Base-by-base conservation (phyloP, 1,140 invertebrate species). In the Pseudomyrmex pallidus region DNA sequence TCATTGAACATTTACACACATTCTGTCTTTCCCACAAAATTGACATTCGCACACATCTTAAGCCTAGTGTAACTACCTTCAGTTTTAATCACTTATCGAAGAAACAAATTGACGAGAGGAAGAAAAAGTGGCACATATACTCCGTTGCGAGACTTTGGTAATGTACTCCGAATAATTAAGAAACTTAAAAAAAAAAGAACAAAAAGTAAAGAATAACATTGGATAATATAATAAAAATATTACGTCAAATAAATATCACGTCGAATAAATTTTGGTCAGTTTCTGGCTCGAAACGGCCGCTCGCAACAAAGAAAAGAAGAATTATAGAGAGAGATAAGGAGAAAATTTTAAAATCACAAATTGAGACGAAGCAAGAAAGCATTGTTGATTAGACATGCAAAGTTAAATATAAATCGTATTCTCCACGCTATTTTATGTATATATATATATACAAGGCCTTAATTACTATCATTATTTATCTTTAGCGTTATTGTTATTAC, bases 101-200 rank as follows among this genome's bases (percentile, higher is more conserved):
- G 13, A 20, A 83, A 67, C 15, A 52, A 82, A 85, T 85, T 84
- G 77, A 84, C 76, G 64, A 82, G 88, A 87, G 64, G 46, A 80
- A 74, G 84, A 89, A 85, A 64, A 9, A 35, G 35, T 76, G 64
- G 44, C 35, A 57, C 52, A 15, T 17, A 64, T 48, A 35, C 35
- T 35, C 35, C 35, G 35, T 35, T 35, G 35, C 35, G 35, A 35
- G 35, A 35, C 35, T 7, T 35, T 35, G n/a, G n/a, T n/a, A n/a
- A n/a, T n/a, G 5, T 48, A 8, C 46, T 67, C 46, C 46, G 54
- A 20, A 84, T 83, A 35, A 56, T 50, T 44, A 84, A 12, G 64
- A 82, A 68, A 54, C 76, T 50, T 74, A 50, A 77, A 80, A 82
- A 66, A 67, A 62, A 82, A 78, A 67, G 84, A 74, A 64, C 57